Evolutionary conservation across 2,113 vertebrate genomes (phyloP).

Genomic region (Corythornis madagascariensis): DNA sequence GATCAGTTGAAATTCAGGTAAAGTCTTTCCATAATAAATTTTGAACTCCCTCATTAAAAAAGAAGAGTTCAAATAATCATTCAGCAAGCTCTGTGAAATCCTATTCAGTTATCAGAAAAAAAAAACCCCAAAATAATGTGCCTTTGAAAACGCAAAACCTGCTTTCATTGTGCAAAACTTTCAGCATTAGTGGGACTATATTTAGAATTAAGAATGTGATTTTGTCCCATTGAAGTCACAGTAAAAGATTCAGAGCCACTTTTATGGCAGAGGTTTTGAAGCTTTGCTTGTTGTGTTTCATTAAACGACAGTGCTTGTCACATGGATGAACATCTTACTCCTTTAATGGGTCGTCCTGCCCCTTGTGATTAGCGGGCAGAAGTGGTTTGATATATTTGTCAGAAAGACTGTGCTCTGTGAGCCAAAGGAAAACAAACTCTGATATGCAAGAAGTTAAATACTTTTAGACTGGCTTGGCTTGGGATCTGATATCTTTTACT

Average conservation of each 20-base stretch:
- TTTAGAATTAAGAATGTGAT: conserved; percentile 15
- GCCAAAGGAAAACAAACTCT: conserved; percentile 5
- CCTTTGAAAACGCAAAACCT: background rate
- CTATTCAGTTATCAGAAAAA: background rate
- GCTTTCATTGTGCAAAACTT: conserved; percentile 13
- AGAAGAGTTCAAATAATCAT: background rate
- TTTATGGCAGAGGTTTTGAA: conserved; percentile 22
- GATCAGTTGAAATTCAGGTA: background rate
- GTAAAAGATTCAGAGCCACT: background rate
- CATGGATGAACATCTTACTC: background rate
- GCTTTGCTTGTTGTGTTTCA: conserved; percentile 38
- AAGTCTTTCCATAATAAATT: background rate
- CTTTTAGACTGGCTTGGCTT: conserved; percentile 18
- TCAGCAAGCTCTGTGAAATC: background rate
- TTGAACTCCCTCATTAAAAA: background rate
- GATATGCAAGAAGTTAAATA: conserved; percentile 39
- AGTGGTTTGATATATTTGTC: conserved; percentile 42
- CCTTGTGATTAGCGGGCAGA: conserved; percentile 48
- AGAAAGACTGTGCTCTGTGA: conserved; percentile 37
- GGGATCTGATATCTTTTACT: conserved; percentile 19
- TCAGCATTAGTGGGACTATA: background rate
- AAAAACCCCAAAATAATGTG: background rate
- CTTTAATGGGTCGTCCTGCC: background rate
- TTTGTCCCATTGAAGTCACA: conserved; percentile 16
- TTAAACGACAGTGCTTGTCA: background rate